Conservation (phyloP, 2,113 vertebrate species). For the Melozone crissalis region DNA sequence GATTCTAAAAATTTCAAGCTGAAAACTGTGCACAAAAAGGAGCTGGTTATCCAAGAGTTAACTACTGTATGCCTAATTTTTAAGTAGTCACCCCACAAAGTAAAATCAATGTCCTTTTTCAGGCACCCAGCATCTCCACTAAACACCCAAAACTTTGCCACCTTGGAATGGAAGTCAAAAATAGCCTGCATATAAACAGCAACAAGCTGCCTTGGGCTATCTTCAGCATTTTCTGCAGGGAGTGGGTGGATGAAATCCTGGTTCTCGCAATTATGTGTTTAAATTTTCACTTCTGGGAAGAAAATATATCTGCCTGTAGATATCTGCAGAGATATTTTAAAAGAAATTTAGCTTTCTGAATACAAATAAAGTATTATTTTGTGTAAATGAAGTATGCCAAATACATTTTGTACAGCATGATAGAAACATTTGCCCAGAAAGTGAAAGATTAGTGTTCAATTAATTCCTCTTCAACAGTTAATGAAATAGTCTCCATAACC, state of each 20-base stretch:
- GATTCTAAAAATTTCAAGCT: not conserved
- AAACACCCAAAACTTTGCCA: not conserved
- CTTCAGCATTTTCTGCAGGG: slow-evolving; percentile 28
- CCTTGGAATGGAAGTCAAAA: slow-evolving; percentile 23
- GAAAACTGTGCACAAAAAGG: not conserved
- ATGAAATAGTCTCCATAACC: not conserved
- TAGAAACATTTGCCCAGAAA: not conserved
- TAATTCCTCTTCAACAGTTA: not conserved
- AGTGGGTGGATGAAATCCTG: not conserved
- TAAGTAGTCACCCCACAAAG: not conserved
- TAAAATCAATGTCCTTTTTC: not conserved
- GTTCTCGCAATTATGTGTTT: not conserved
- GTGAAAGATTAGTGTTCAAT: not conserved
- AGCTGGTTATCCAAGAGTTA: not conserved
- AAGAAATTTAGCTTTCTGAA: not conserved
- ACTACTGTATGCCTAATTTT: not conserved
- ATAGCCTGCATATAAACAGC: slow-evolving; percentile 33
- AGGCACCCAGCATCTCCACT: not conserved
- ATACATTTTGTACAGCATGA: not conserved
- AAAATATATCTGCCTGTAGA: not conserved
- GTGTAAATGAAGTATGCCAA: not conserved
- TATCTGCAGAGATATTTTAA: not conserved
- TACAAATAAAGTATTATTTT: not conserved
- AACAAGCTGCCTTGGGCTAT: slow-evolving; percentile 8
- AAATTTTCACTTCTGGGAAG: not conserved